Base-by-base conservation (phyloP, 2,113 vertebrate genomes). In the Esox niger region DNA sequence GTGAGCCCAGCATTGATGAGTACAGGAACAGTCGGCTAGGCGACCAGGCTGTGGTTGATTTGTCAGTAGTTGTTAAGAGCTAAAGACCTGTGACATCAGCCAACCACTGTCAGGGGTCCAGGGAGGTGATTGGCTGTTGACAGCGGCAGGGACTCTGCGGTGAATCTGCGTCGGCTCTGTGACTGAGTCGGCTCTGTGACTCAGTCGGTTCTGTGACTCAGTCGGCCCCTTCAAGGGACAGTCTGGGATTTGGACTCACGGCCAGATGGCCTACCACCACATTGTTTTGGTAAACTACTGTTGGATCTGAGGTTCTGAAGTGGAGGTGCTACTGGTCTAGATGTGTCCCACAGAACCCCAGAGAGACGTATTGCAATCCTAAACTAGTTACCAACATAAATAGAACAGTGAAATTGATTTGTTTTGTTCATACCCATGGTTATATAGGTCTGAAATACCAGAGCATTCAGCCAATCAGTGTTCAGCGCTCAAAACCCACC, bases 181-280 rank as follows among this genome's bases (percentile, higher is more conserved):
- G n/a, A n/a, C 35, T 68, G 49, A 64, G 31, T 71, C 52, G 38
- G 35, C 62, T n/a, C n/a, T n/a, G n/a, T n/a, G n/a, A n/a, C 35
- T 68, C 56, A 64, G 35, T 38, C 11, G 68, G 60, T n/a, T n/a
- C n/a, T n/a, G n/a, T n/a, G n/a, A n/a, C 35, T 68, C 56, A 64
- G 31, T 71, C 52, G 38, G 35, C 62, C 21, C 27, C 30, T 32
- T 60, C 17, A 3, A 1, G 7, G 11, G 33, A 32, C 69, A 59
- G 35, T 58, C 26, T 26, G 47, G 20, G 20, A n/a, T n/a, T n/a
- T n/a, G n/a, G n/a, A n/a, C n/a, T n/a, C n/a, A n/a, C n/a, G n/a
- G n/a, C 38, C 38, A 43, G 5, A 43, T 15, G 17, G 38, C 15
- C 13, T 2, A 10, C 38, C 3, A 1, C 13, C 38, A 15, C 38